Percentiles rank a stretch among this genome's conserved stretches.
phyloP scores from a whole-genome alignment of 2,113 vertebrate genomes.

The Ctenodactylus gundi region DNA sequence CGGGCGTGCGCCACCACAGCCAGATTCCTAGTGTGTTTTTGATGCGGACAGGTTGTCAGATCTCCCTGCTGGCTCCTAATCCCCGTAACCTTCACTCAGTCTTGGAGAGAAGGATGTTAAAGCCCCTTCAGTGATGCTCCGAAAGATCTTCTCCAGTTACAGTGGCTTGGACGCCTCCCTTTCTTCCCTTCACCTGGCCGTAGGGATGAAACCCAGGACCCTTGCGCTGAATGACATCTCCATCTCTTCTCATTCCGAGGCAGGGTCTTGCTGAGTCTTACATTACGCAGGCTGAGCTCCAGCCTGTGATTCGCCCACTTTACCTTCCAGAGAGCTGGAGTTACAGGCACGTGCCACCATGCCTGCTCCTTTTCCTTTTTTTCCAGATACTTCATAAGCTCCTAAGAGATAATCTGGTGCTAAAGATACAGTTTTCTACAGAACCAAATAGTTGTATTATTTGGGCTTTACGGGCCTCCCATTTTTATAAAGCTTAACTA shows the following conservation, averaged over 20 bases:
- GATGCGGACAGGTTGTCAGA: neutral
- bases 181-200: no score
- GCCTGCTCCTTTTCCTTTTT: neutral
- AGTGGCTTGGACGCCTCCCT: neutral
- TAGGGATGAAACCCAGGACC: no score
- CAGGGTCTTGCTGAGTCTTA: neutral
- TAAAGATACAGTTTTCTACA: conserved; percentile 15
- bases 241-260: neutral
- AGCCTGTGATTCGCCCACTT: neutral
- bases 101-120: neutral
- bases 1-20: no score
- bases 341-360: neutral
- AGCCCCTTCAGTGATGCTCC: neutral
- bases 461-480: neutral
- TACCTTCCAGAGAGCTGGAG: neutral
- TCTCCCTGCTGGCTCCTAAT: neutral
- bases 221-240: no score
- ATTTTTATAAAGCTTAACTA: neutral
- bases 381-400: neutral
- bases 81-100: neutral
- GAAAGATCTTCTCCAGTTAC: neutral
- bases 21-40: no score
- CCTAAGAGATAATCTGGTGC: neutral
- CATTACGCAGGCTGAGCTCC: neutral
- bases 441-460: neutral